A percentile compares a stretch with the other conserved stretches of the same genome.
These are phyloP conservation scores for Diorhabda carinulata DNA, from an alignment of 1,140 invertebrate species.

Conservation along the genomic window DNA sequence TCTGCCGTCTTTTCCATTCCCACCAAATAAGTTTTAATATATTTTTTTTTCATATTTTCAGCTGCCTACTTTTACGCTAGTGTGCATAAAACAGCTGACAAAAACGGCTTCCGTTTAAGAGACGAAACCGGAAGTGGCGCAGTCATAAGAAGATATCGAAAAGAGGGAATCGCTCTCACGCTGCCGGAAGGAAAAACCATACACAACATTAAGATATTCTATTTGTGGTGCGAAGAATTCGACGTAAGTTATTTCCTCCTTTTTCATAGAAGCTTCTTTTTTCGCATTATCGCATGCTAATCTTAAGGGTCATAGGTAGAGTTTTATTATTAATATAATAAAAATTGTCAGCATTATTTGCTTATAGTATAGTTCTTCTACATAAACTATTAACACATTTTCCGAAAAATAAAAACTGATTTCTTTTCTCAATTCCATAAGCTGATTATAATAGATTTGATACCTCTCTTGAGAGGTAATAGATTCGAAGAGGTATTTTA, in stretches of 20 bases:
- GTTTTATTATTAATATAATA: too few relatives aligned
- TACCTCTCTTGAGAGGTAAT: too few relatives aligned
- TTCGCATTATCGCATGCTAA: too few relatives aligned
- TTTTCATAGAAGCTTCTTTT: too few relatives aligned
- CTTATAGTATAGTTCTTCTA: too few relatives aligned
- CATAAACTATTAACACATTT: too few relatives aligned
- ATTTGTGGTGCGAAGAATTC: slow-evolving; percentile 87
- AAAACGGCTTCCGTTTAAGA: slow-evolving; percentile 68
- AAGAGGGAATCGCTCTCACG: slow-evolving; percentile 75
- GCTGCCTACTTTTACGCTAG: slow-evolving; percentile 83
- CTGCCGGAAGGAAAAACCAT: slow-evolving; percentile 82
- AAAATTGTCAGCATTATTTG: too few relatives aligned
- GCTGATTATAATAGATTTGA: too few relatives aligned
- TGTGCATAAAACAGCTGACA: slow-evolving; percentile 58
- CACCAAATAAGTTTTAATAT: background rate
- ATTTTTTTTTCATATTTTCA: slow-evolving; percentile 48
- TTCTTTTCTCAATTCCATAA: too few relatives aligned
- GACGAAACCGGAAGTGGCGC: slow-evolving; percentile 74
- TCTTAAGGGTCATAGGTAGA: too few relatives aligned
- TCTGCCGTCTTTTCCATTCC: background rate
- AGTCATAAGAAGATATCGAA: slow-evolving; percentile 70
- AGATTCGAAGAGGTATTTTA: too few relatives aligned
- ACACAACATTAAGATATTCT: slow-evolving; percentile 79
- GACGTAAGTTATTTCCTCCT: slow-evolving; percentile 58
- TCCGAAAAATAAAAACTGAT: too few relatives aligned